Percentiles rank a stretch among this genome's conserved stretches.
phyloP scores from a whole-genome alignment of 2,888 invertebrate genomes.

The Pycnomerus fuliginosus region DNA sequence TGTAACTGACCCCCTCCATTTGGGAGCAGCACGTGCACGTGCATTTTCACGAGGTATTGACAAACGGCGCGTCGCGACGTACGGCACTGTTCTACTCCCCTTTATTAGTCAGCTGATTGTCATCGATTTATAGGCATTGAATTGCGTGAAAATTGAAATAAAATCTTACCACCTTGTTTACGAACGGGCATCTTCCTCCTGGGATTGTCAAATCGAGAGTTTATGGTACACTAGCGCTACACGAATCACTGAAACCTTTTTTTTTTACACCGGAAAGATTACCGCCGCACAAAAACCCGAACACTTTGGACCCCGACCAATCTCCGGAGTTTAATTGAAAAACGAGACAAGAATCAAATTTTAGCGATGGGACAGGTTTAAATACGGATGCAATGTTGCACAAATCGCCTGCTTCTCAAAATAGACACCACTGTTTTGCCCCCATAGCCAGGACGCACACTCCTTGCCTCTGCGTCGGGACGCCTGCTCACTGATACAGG shows the following conservation, averaged over 20 bases:
- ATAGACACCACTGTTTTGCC: slow-evolving; percentile 21
- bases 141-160: slow-evolving; percentile 14
- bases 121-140: slow-evolving; percentile 19
- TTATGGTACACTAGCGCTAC: slow-evolving; percentile 4
- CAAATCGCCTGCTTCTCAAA: slow-evolving; percentile 33
- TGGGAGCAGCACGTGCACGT: slow-evolving; percentile 20
- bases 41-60: slow-evolving; percentile 33
- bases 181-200: slow-evolving; percentile 67
- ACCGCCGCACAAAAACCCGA: slow-evolving; percentile 1
- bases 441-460: slow-evolving; percentile 26
- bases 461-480: slow-evolving; percentile 25
- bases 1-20: slow-evolving; percentile 23
- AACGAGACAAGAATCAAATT: too few relatives aligned
- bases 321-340: too few relatives aligned
- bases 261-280: slow-evolving; percentile 1
- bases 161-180: slow-evolving; percentile 67
- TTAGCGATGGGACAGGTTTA: too few relatives aligned
- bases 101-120: slow-evolving; percentile 25
- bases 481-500: slow-evolving; percentile 11
- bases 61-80: slow-evolving; percentile 12
- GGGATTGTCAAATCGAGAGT: neutral
- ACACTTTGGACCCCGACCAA: too few relatives aligned
- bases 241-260: slow-evolving; percentile 6
- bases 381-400: too few relatives aligned
- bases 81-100: slow-evolving; percentile 9